These are phyloP conservation scores for Regulus satrapa DNA, from an alignment of 2,113 vertebrate genomes.

Conservation along the genomic window DNA sequence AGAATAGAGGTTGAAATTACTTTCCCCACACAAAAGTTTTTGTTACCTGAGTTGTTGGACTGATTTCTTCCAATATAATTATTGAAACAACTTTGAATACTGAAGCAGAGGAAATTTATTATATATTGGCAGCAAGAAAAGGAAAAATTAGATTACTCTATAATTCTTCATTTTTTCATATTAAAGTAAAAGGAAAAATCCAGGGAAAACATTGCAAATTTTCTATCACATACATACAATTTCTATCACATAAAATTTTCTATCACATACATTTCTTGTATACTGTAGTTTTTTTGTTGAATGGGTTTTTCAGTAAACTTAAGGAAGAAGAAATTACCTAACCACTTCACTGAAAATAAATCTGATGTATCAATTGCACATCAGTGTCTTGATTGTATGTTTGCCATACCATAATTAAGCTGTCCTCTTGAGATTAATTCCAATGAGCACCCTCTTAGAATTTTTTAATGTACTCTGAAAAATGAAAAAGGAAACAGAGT, in stretches of 20 bases:
- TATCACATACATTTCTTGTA: not conserved
- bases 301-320: not conserved
- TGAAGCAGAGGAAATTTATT: not conserved
- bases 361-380: not conserved
- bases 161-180: not conserved
- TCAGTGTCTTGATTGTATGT: not conserved
- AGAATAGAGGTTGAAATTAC: not conserved
- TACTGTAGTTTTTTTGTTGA: not conserved
- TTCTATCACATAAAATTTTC: too few species aligned
- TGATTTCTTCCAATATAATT: not conserved
- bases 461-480: not conserved
- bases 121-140: not conserved
- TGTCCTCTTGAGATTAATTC: not conserved
- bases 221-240: too few species aligned
- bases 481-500: not conserved
- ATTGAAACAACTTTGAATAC: not conserved
- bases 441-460: not conserved
- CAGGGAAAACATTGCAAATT: not conserved
- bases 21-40: not conserved
- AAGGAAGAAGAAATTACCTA: not conserved
- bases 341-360: not conserved
- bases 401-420: not conserved
- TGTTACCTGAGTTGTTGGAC: not conserved
- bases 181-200: not conserved
- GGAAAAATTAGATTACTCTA: not conserved